These are phyloP conservation scores for Temnothorax ravouxi DNA, from an alignment of 2,888 invertebrate genomes.

Conservation along the genomic window DNA sequence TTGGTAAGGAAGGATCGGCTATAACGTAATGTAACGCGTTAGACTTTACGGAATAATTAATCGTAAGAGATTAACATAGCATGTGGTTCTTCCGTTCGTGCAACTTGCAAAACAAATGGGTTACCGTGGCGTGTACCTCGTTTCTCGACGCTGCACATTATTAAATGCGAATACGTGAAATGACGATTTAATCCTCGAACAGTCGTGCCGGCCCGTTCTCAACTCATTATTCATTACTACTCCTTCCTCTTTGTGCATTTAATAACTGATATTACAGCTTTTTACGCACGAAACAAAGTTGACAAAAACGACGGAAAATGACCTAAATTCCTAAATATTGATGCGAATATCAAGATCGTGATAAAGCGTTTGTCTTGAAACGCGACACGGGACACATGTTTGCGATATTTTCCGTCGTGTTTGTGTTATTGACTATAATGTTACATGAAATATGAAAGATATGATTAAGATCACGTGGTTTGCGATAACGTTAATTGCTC, in stretches of 20 bases:
- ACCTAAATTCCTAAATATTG: not conserved
- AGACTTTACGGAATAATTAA: conserved; percentile 52
- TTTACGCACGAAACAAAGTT: not conserved
- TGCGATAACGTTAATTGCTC: conserved; percentile 7
- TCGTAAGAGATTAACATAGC: conserved; percentile 40
- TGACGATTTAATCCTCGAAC: conserved; percentile 45
- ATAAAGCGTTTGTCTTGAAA: not conserved
- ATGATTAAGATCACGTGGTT: not conserved
- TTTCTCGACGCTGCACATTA: conserved; percentile 32
- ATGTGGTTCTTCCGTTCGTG: conserved; percentile 40
- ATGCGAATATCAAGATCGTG: not conserved
- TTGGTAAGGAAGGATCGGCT: conserved; percentile 44
- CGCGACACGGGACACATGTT: not conserved
- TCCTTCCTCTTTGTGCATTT: not conserved
- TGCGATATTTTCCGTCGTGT: not conserved
- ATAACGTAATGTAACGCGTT: conserved; percentile 45
- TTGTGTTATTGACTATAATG: not conserved
- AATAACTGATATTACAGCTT: not conserved
- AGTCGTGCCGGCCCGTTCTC: not conserved
- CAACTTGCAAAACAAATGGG: conserved; percentile 15
- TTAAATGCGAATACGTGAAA: conserved; percentile 2
- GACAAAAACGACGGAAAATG: not conserved
- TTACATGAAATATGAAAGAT: not conserved
- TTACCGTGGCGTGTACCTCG: conserved; percentile 38
- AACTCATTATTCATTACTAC: not conserved